Percentiles rank a stretch among this genome's conserved stretches.
phyloP scores from a whole-genome alignment of 2,113 vertebrate genomes.

The Pseudonaja textilis region DNA sequence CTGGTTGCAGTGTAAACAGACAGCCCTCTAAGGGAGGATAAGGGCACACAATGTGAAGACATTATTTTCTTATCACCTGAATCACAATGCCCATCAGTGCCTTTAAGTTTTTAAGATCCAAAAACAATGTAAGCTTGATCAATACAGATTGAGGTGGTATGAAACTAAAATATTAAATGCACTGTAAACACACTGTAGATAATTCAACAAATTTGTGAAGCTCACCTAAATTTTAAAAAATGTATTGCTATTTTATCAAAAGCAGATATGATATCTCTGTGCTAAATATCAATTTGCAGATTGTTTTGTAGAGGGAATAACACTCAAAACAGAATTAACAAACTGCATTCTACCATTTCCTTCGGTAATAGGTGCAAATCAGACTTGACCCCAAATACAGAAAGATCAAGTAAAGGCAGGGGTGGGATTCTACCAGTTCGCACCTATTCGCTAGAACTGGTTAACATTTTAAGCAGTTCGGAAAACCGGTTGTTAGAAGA shows the following conservation, averaged over 20 bases:
- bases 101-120: neutral
- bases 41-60: neutral
- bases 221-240: neutral
- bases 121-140: too few relatives aligned
- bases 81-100: neutral
- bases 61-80: neutral
- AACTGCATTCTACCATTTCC: neutral
- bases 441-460: too few relatives aligned
- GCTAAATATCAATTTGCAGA: neutral
- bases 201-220: neutral
- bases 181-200: neutral
- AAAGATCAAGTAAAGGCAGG: neutral
- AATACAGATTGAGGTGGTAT: neutral
- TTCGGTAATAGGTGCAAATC: neutral
- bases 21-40: neutral
- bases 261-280: neutral
- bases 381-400: neutral
- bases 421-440: too few relatives aligned
- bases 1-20: neutral
- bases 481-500: too few relatives aligned
- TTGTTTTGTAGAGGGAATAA: neutral
- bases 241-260: neutral
- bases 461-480: too few relatives aligned
- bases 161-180: neutral
- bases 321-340: neutral